Base-by-base conservation (phyloP, 2,888 invertebrate species). In the Drosophila anomalata region DNA sequence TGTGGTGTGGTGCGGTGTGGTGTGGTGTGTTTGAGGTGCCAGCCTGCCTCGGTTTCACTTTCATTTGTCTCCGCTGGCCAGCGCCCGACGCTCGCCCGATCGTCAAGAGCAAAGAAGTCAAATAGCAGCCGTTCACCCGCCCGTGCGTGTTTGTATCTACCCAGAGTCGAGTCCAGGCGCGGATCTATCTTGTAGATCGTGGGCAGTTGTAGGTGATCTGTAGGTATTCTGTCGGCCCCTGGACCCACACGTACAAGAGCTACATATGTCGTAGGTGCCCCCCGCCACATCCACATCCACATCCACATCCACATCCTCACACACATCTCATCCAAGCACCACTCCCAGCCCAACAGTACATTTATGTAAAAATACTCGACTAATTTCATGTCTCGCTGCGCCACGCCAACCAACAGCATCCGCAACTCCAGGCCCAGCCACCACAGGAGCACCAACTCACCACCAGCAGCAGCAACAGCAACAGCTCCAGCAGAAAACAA, bases 381-480 rank as follows among this genome's bases (percentile, higher is more conserved):
- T 79, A 65, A 76, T 83, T 82, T 79, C 85, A 85, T 80, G 78
- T 82, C 52, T 73, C 71, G 65, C 57, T 55, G 68, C 78, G 60
- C 66, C 71, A 50, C 61, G 69, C 71, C 78, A 66, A 72, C 68
- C 56, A 60, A 60, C 60, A 58, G 47, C 69, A 73, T 47, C 72
- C 46, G 31, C 76, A 55, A 22, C 76, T 42, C 9, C 75, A 59
- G 24, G 75, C 58, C 44, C 75, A 76, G 55, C 73, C 48, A 62
- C 62, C 48, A 26, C 70, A 11, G 17, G n/a, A 11, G 53, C 74
- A 20, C 9, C 20, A 42, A 3, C 33, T 55, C 75, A 31, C 52
- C 76, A 71, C 41, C 73, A 60, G 33, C 76, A 56, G 47, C 75
- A 61, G 55, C 72, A 76, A 51, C 67, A 54, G 68, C 62, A 47